phyloP scores from a whole-genome alignment of 2,888 invertebrate species.

The Thera britannica region DNA sequence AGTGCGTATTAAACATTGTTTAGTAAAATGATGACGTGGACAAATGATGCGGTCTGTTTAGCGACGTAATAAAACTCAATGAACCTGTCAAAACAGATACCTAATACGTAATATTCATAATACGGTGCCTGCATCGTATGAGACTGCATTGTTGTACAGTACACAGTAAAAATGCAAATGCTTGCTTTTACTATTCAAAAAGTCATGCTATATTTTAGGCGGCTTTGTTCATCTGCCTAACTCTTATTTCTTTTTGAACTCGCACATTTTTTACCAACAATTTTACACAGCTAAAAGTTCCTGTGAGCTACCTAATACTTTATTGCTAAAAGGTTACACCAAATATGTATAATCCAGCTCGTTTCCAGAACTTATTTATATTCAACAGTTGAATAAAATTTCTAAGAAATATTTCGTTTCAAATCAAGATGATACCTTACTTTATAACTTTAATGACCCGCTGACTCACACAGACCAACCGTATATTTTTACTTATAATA shows the following conservation, averaged over 20 bases:
- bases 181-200: not conserved
- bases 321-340: slow-evolving; percentile 17
- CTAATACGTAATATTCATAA: not conserved
- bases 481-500: slow-evolving; percentile 59
- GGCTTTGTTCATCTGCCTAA: not conserved
- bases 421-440: slow-evolving; percentile 44
- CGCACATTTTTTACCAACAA: not conserved
- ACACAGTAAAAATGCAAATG: not conserved
- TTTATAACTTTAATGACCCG: slow-evolving; percentile 67
- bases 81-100: not conserved
- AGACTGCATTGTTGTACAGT: not conserved
- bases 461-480: slow-evolving; percentile 60
- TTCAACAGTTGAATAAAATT: slow-evolving; percentile 21
- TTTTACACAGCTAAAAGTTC: not conserved
- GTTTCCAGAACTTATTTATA: slow-evolving; percentile 30
- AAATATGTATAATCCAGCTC: slow-evolving; percentile 21
- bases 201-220: not conserved
- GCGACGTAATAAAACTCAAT: not conserved
- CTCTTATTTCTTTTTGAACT: not conserved
- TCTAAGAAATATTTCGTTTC: slow-evolving; percentile 39
- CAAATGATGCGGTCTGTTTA: not conserved
- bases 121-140: not conserved
- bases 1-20: no score
- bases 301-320: slow-evolving; percentile 1
- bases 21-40: not conserved